Conservation (phyloP, 2,113 vertebrate species). For the Stigmatopora argus region DNA sequence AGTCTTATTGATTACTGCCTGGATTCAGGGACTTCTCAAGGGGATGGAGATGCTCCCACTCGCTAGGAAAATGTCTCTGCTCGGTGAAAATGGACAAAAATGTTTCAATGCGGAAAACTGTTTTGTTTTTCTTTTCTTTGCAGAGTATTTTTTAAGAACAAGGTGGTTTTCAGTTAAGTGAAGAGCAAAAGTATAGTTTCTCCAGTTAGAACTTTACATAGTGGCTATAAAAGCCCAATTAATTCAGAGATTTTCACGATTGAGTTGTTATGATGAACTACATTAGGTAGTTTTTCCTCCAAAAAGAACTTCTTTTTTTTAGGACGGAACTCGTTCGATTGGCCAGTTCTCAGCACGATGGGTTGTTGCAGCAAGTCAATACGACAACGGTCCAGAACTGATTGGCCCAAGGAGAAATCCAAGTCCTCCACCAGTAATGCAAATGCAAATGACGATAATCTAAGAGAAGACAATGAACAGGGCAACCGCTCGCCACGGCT, state of each 20-base stretch:
- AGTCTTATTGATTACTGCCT: neutral
- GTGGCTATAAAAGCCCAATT: neutral
- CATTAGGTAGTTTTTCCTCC: too few species aligned
- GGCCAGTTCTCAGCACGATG: too few species aligned
- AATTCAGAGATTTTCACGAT: too few species aligned
- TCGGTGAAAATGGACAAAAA: neutral
- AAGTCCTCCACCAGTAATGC: constrained; percentile 48
- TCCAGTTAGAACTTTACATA: neutral
- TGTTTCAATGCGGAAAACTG: neutral
- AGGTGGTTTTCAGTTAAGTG: neutral
- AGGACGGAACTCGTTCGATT: too few species aligned
- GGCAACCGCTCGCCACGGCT: neutral
- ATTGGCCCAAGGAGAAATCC: constrained; percentile 58
- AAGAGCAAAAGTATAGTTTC: neutral
- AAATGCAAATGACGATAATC: constrained; percentile 63
- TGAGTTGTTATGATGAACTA: too few species aligned
- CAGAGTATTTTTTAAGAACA: neutral
- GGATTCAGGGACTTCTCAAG: constrained; percentile 6
- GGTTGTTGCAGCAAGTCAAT: too few species aligned
- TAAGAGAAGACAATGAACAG: constrained; percentile 12
- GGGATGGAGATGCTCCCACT: neutral
- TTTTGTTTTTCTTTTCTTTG: neutral
- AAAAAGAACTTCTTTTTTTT: too few species aligned
- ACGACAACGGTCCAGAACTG: constrained; percentile 33
- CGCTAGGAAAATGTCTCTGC: neutral